A percentile compares a stretch with the other conserved stretches of the same genome.
Conservation (phyloP, 2,797 vertebrate species). For the Sparidentex hasta region DNA sequence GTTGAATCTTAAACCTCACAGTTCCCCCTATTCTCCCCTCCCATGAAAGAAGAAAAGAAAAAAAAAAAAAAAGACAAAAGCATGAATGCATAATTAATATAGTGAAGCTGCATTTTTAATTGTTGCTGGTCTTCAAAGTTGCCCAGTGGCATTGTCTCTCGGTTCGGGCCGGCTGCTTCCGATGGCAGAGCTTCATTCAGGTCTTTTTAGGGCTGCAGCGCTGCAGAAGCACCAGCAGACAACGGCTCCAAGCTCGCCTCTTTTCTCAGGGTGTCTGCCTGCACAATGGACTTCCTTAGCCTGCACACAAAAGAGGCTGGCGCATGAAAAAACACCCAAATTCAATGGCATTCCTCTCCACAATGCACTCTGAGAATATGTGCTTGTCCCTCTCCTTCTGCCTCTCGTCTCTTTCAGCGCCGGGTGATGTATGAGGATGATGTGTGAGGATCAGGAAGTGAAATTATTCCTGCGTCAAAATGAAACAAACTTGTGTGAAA, state of each 20-base stretch:
- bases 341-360: slow-evolving; percentile 87
- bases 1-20: slow-evolving; percentile 66
- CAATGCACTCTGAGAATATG: slow-evolving; percentile 79
- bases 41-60: slow-evolving; percentile 26
- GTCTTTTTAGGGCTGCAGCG: slow-evolving; percentile 58
- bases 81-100: slow-evolving; percentile 83
- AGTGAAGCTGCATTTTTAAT: slow-evolving; percentile 81
- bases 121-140: slow-evolving; percentile 85
- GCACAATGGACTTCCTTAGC: slow-evolving; percentile 87
- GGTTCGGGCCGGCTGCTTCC: slow-evolving; percentile 82
- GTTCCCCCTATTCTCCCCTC: slow-evolving; percentile 34
- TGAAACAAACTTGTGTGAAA: neutral
- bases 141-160: slow-evolving; percentile 77
- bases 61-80: slow-evolving; percentile 69
- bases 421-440: slow-evolving; percentile 65
- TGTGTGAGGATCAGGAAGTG: slow-evolving; percentile 56
- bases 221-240: slow-evolving; percentile 82
- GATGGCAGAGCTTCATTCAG: slow-evolving; percentile 82
- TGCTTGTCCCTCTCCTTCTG: slow-evolving; percentile 66
- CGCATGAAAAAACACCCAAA: slow-evolving; percentile 83
- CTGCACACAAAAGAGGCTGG: slow-evolving; percentile 83
- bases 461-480: slow-evolving; percentile 21
- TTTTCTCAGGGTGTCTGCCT: slow-evolving; percentile 85
- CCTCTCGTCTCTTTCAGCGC: slow-evolving; percentile 38
- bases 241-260: slow-evolving; percentile 81